Conservation (phyloP, 2,888 invertebrate genomes). For the Oscheius sp. region DNA sequence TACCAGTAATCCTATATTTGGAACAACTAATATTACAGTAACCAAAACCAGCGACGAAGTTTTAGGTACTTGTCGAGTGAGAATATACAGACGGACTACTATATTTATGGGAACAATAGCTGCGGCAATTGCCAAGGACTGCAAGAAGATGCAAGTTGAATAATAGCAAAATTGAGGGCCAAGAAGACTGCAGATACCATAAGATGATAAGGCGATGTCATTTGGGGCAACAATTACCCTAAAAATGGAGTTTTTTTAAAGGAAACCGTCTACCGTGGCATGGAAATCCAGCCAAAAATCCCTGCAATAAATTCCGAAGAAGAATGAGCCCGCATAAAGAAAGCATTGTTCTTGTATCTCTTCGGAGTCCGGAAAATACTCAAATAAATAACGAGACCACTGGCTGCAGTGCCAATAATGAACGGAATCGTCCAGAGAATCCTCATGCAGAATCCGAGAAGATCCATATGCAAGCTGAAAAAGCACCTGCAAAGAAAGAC, state of each 20-base stretch:
- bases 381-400: constrained; percentile 23
- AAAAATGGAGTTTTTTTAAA: not conserved
- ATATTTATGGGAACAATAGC: constrained; percentile 30
- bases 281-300: constrained; percentile 21
- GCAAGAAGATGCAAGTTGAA: not conserved
- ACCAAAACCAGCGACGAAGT: not conserved
- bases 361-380: constrained; percentile 29
- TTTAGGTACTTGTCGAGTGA: constrained; percentile 1
- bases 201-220: constrained; percentile 17
- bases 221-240: constrained; percentile 2
- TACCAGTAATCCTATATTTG: constrained; percentile 19
- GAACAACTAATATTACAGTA: constrained; percentile 7
- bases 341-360: constrained; percentile 14
- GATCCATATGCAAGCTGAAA: too few species aligned
- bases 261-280: constrained; percentile 8
- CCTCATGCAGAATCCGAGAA: constrained; percentile 9
- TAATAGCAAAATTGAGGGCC: constrained; percentile 25
- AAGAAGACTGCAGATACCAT: not conserved
- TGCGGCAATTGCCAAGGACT: constrained; percentile 3
- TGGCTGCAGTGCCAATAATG: constrained; percentile 2
- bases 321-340: constrained; percentile 31
- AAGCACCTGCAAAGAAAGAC: too few species aligned
- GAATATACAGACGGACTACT: constrained; percentile 3
- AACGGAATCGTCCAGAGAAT: constrained; percentile 5
- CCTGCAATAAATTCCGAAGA: constrained; percentile 20